Base-by-base conservation (phyloP, 2,888 invertebrate genomes). In the Ophion ventricosus region DNA sequence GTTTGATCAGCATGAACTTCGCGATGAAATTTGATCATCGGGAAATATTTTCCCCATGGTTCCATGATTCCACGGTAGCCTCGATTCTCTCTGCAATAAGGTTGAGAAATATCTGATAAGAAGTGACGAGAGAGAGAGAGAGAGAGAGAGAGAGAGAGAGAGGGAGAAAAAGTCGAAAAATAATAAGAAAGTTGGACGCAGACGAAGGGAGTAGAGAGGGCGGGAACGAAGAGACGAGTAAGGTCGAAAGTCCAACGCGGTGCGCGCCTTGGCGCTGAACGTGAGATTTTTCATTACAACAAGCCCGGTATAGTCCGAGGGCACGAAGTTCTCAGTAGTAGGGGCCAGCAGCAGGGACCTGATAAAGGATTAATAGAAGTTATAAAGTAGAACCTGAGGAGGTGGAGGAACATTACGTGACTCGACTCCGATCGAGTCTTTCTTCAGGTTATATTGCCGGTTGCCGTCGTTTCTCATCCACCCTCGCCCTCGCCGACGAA, bases 331-430 rank as follows among this genome's bases (percentile, higher is more conserved):
- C 66, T 61, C 64, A 40, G 81, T 40, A 72, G 84, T 72, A 84
- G 73, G 63, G 57, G 78, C 79, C 74, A 67, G 79, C 67, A 82
- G 85, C 82, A 82, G 69, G 73, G 85, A 73, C 85, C 87, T 87
- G 87, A 87, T 87, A 93, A 93, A 93, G 93, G 93, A 93, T 93
- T 93, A 93, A 93, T 93, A 93, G 93, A 93, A 93, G 93, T 93
- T 93, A 93, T 93, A 93, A 93, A 93, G 93, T 93, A 93, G 92
- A 93, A 92, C 92, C 92, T 91, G 90, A 90, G 90, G 92, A 90
- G 92, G 91, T 90, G 92, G 92, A 92, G 92, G 92, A 91, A 91
- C 92, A 91, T 92, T 93, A 93, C 93, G 93, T 93, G 93, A 93
- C 93, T 91, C 91, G 93, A 93, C 93, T 93, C 92, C 91, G 93